phyloP scores from a whole-genome alignment of 2,797 vertebrate genomes.

The Crenichthys baileyi region DNA sequence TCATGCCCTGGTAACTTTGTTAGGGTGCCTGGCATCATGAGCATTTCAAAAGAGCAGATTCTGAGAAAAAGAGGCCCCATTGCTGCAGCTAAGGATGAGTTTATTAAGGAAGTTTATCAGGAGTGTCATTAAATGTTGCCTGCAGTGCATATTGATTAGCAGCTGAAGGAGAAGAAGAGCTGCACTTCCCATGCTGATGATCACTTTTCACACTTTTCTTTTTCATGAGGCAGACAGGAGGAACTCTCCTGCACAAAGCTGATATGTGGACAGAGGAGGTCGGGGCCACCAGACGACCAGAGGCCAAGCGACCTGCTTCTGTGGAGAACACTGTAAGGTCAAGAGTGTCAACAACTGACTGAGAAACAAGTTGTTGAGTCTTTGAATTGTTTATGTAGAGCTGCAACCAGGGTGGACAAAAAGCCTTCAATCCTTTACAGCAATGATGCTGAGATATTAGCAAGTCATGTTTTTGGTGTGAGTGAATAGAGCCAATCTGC shows the following conservation, averaged over 20 bases:
- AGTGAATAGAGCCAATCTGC: background rate
- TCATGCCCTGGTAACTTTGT: background rate
- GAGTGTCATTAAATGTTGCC: background rate
- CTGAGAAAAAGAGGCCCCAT: background rate
- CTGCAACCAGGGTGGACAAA: background rate
- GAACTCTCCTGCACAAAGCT: slow-evolving; percentile 66
- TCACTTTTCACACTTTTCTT: background rate
- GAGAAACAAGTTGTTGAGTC: background rate
- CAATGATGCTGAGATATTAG: background rate
- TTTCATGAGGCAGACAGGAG: slow-evolving; percentile 61
- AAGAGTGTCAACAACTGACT: background rate
- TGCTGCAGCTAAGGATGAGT: background rate
- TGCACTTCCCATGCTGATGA: background rate
- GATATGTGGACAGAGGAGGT: slow-evolving; percentile 71
- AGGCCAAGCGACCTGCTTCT: slow-evolving; percentile 12
- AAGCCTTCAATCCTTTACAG: slow-evolving; percentile 6
- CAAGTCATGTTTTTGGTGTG: slow-evolving; percentile 4
- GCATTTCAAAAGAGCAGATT: background rate
- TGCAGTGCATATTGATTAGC: background rate
- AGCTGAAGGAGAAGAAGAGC: background rate
- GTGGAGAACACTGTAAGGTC: slow-evolving; percentile 59
- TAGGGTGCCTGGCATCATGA: background rate
- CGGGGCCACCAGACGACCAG: slow-evolving; percentile 64
- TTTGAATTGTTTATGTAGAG: slow-evolving; percentile 13
- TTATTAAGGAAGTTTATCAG: background rate